Evolutionary conservation across 2,113 vertebrate genomes (phyloP).

Genomic region (Grallaria varia): DNA sequence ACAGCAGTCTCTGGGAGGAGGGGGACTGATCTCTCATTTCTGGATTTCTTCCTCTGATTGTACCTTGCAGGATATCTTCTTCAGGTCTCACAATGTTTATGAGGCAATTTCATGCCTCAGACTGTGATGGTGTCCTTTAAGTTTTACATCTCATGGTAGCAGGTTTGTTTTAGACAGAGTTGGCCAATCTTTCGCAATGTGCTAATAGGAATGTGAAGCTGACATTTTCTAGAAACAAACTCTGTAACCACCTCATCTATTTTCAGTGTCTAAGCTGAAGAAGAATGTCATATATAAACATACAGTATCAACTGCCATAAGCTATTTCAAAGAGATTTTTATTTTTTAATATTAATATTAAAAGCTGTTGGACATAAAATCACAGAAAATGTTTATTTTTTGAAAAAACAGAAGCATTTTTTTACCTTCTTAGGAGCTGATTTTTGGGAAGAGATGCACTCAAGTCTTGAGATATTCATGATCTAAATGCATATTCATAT

Average conservation of each 20-base stretch:
- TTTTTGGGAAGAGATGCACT: background rate
- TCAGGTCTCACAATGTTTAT: background rate
- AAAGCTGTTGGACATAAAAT: background rate
- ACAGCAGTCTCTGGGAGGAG: background rate
- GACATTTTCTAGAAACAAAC: constrained; percentile 36
- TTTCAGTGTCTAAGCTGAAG: background rate
- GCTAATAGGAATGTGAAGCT: background rate
- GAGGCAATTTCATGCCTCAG: background rate
- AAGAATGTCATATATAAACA: constrained; percentile 12
- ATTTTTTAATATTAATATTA: background rate
- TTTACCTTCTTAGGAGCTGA: background rate
- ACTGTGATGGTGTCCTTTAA: background rate
- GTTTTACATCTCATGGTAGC: background rate
- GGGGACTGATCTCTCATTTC: rapidly evolving
- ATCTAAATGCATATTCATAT: background rate
- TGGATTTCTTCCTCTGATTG: background rate
- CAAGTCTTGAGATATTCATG: background rate
- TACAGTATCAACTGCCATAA: background rate
- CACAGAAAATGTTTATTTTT: background rate
- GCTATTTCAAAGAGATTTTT: background rate
- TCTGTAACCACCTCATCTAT: constrained; percentile 14
- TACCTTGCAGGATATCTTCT: background rate
- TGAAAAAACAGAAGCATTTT: constrained; percentile 11
- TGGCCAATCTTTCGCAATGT: background rate
- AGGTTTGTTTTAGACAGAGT: background rate